phyloP scores from a whole-genome alignment of 1,140 invertebrate species.

The Pinna nobilis region DNA sequence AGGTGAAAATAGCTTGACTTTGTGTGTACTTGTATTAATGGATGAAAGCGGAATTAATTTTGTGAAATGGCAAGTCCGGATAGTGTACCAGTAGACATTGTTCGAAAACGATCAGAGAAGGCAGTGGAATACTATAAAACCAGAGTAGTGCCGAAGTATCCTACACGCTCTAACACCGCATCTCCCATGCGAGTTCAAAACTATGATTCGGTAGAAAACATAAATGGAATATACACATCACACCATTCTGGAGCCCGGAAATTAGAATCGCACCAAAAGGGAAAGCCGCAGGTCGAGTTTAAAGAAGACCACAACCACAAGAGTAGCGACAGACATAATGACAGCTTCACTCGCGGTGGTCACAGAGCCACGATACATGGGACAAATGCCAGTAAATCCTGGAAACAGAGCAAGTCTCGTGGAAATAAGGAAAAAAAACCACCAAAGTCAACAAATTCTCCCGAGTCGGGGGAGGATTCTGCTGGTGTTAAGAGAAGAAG shows the following conservation, averaged over 20 bases:
- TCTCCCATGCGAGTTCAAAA: conserved; percentile 9
- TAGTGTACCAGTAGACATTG: conserved; percentile 52
- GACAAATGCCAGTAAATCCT: conserved; percentile 34
- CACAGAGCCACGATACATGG: conserved; percentile 56
- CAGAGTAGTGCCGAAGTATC: conserved; percentile 41
- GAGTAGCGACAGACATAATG: conserved; percentile 5
- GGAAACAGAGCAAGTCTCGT: conserved; percentile 25
- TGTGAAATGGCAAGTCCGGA: conserved; percentile 23
- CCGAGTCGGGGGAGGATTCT: conserved; percentile 38
- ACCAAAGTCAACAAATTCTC: conserved; percentile 18
- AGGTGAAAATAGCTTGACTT: no score
- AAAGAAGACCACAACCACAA: conserved; percentile 37
- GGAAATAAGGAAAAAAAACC: conserved; percentile 19
- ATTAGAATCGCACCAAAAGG: not conserved
- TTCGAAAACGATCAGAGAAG: conserved; percentile 61
- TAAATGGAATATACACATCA: conserved; percentile 27
- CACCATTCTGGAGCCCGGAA: conserved; percentile 11
- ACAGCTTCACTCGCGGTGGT: conserved; percentile 44
- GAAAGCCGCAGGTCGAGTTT: conserved; percentile 3
- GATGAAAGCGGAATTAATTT: no score
- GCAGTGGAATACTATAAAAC: conserved; percentile 68
- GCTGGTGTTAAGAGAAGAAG: conserved; percentile 47
- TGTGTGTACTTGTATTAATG: no score
- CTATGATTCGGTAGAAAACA: conserved; percentile 21
- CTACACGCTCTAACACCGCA: conserved; percentile 22